phyloP scores from a whole-genome alignment of 2,888 invertebrate species.

The Crocallis elinguaria region DNA sequence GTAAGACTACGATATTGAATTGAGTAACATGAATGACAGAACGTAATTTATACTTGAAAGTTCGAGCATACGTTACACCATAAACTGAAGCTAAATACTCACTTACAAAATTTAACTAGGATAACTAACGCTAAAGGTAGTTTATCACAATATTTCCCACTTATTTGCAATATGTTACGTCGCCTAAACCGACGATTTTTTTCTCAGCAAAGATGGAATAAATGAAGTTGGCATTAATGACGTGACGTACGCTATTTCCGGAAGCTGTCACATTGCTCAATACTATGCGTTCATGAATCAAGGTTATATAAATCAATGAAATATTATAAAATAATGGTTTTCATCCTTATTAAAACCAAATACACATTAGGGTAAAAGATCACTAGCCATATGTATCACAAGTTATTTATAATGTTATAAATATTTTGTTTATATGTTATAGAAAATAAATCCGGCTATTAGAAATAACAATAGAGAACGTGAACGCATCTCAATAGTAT shows the following conservation, averaged over 20 bases:
- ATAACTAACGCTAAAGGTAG: slow-evolving; percentile 75
- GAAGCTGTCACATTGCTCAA: slow-evolving; percentile 63
- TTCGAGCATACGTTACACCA: slow-evolving; percentile 54
- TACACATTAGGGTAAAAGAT: too few species aligned
- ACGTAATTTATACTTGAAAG: slow-evolving; percentile 73
- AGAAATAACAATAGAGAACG: too few species aligned
- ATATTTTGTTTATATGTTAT: too few species aligned
- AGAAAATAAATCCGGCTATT: too few species aligned
- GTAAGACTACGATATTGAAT: slow-evolving; percentile 68
- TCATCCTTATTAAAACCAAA: too few species aligned
- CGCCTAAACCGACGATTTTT: slow-evolving; percentile 70
- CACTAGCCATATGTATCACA: too few species aligned
- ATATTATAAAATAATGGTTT: too few species aligned
- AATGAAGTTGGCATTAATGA: slow-evolving; percentile 81
- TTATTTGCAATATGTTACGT: slow-evolving; percentile 74
- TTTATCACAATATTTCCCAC: slow-evolving; percentile 79
- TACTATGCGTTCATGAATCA: slow-evolving; percentile 29
- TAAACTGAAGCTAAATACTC: slow-evolving; percentile 61
- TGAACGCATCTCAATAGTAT: too few species aligned
- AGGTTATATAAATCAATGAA: too few species aligned
- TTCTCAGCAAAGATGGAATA: slow-evolving; percentile 60
- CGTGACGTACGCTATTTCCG: slow-evolving; percentile 80
- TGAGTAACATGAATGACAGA: slow-evolving; percentile 79
- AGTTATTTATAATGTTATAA: too few species aligned
- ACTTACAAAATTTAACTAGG: slow-evolving; percentile 80